Evolutionary conservation across 2,797 vertebrate species (phyloP).

Genomic region (Myripristis murdjan): DNA sequence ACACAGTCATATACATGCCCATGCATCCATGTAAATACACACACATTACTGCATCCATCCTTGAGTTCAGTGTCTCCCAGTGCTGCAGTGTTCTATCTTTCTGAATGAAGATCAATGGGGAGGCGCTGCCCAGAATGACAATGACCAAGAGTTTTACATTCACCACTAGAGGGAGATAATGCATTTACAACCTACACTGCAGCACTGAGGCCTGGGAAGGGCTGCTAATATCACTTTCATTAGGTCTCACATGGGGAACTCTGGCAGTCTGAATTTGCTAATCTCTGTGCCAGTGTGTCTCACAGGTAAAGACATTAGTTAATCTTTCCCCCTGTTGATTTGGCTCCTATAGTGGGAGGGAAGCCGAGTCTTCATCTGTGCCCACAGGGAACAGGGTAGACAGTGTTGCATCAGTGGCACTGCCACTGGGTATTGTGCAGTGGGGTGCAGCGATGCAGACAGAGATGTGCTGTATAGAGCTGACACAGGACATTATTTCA

Average conservation of each 20-base stretch:
- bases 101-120: slow-evolving; percentile 81
- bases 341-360: slow-evolving; percentile 41
- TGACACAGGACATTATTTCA: slow-evolving; percentile 67
- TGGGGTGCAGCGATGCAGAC: slow-evolving; percentile 73
- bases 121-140: slow-evolving; percentile 75
- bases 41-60: slow-evolving; percentile 47
- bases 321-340: slow-evolving; percentile 34
- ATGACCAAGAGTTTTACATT: slow-evolving; percentile 54
- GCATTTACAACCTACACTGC: slow-evolving; percentile 47
- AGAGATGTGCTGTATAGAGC: slow-evolving; percentile 63
- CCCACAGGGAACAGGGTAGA: slow-evolving; percentile 54
- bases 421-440: slow-evolving; percentile 60
- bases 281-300: not conserved
- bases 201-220: slow-evolving; percentile 45
- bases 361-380: slow-evolving; percentile 48
- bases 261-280: slow-evolving; percentile 14
- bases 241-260: slow-evolving; percentile 13
- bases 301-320: slow-evolving; percentile 29
- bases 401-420: slow-evolving; percentile 60
- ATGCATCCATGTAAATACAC: slow-evolving; percentile 12
- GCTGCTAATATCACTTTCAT: slow-evolving; percentile 35
- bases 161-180: slow-evolving; percentile 73
- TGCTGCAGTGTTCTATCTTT: slow-evolving; percentile 80
- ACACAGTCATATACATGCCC: not conserved
- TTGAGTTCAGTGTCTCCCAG: slow-evolving; percentile 39